Percentiles rank a stretch among this genome's conserved stretches.
phyloP scores from a whole-genome alignment of 2,888 invertebrate species.

The Xestobium rufovillosum region DNA sequence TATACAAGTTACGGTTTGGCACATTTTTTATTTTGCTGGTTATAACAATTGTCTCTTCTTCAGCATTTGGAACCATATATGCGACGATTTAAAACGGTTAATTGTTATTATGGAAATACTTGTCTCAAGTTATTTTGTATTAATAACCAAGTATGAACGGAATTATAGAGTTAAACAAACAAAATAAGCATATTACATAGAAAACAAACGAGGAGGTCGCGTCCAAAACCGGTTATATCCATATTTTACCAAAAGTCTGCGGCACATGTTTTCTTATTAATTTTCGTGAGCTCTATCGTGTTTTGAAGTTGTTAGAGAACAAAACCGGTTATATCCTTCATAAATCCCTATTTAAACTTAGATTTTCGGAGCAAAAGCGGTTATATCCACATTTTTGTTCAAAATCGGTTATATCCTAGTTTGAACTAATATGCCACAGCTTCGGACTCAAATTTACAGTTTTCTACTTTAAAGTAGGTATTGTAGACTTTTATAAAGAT shows the following conservation, averaged over 20 bases:
- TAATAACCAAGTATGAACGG: too few relatives aligned
- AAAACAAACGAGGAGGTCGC: slow-evolving; percentile 1
- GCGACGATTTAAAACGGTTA: too few relatives aligned
- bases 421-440: neutral
- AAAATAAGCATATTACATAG: too few relatives aligned
- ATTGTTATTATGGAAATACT: too few relatives aligned
- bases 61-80: too few relatives aligned
- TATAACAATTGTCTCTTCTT: too few relatives aligned
- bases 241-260: neutral
- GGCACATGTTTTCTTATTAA: neutral
- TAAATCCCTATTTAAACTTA: neutral
- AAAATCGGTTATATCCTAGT: neutral
- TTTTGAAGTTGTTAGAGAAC: neutral
- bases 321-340: neutral
- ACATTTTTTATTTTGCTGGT: too few relatives aligned
- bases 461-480: neutral
- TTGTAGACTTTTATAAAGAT: neutral
- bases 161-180: too few relatives aligned
- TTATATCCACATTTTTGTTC: neutral
- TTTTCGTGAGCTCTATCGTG: neutral
- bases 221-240: slow-evolving; percentile 1
- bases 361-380: slow-evolving; percentile 2
- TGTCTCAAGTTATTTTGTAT: too few relatives aligned
- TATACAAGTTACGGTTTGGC: too few relatives aligned
- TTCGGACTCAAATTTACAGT: slow-evolving; percentile 1